Base-by-base conservation (phyloP, 2,113 vertebrate species). In the Ciconia stormi region DNA sequence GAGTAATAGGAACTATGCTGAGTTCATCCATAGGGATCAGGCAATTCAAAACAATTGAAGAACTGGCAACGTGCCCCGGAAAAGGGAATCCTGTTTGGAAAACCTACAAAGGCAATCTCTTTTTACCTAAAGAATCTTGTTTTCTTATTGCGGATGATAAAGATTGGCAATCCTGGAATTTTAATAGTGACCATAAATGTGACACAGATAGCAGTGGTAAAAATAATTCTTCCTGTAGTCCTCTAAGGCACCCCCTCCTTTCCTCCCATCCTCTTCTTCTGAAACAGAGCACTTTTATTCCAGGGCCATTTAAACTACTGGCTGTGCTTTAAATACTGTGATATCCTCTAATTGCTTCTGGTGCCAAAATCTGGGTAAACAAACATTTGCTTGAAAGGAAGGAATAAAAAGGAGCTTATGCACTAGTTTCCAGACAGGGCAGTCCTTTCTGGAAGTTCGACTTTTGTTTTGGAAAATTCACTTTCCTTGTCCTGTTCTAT, bases 301-400 rank as follows among this genome's bases (percentile, higher is more conserved):
- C 32, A 73, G 61, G 34, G 34, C 53, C 34, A 9, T 91, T 91
- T 55, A 36, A 95, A 62, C 49, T 69, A 11, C 56, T 53, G 59
- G 14, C 89, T 82, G 49, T 49, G 22, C 65, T 93, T 94, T 95
- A 89, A 92, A 80, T 78, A 38, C 69, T 36, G 49, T 42, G 13
- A 66, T 90, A 74, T 62, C 62, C 62, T 87, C 32, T 62, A 52
- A 50, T 90, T 80, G 62, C 36, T 87, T 82, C 36, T 87, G 34
- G 40, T 93, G 83, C 95, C 95, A 95, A 91, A 95, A 94, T 82
- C 10, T 47, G 73, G 50, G 15, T 71, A 82, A 94, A 95, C 44
- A 96, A 96, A 94, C 6, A 1, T 63, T 83, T 65, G 8, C 70
- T 95, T 89, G 83, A 89, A 91, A 88, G 62, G 87, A 65, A 89